A percentile compares a stretch with the other conserved stretches of the same genome.
phyloP scores from a whole-genome alignment of 2,113 vertebrate species.

The Caracal caracal region DNA sequence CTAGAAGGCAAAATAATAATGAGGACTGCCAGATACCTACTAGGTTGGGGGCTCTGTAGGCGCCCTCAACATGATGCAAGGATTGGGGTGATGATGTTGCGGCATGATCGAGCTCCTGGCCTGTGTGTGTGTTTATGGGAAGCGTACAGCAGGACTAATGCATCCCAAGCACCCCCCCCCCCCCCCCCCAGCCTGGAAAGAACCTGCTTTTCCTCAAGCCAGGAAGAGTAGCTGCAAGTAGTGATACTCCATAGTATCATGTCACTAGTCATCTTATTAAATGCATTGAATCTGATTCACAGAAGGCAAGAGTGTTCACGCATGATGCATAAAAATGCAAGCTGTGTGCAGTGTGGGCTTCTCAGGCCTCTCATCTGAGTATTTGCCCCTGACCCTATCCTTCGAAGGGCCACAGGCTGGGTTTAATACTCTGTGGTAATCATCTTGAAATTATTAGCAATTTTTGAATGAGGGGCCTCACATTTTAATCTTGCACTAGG shows the following conservation, averaged over 20 bases:
- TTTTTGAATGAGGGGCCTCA: not conserved
- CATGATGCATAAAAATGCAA: not conserved
- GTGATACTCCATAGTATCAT: not conserved
- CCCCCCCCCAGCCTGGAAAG: not conserved
- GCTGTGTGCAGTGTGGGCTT: not conserved
- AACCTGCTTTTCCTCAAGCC: not conserved
- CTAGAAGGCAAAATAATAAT: not conserved
- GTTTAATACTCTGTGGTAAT: not conserved
- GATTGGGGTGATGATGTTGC: too few relatives aligned
- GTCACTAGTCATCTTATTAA: not conserved
- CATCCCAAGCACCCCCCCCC: not conserved
- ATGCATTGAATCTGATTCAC: not conserved
- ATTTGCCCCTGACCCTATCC: not conserved
- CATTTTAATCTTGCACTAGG: not conserved
- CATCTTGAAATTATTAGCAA: not conserved
- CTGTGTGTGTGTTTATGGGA: too few relatives aligned
- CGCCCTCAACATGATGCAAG: not conserved
- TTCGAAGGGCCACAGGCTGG: not conserved
- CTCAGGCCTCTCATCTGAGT: not conserved
- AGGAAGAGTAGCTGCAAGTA: not conserved
- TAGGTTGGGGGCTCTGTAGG: rapidly evolving
- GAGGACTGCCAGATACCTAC: not conserved
- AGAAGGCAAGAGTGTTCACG: not conserved
- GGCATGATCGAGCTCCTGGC: not conserved
- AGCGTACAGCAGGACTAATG: not conserved